Evolutionary conservation across 2,113 vertebrate species (phyloP).

Genomic region (Tragelaphus imberbis): DNA sequence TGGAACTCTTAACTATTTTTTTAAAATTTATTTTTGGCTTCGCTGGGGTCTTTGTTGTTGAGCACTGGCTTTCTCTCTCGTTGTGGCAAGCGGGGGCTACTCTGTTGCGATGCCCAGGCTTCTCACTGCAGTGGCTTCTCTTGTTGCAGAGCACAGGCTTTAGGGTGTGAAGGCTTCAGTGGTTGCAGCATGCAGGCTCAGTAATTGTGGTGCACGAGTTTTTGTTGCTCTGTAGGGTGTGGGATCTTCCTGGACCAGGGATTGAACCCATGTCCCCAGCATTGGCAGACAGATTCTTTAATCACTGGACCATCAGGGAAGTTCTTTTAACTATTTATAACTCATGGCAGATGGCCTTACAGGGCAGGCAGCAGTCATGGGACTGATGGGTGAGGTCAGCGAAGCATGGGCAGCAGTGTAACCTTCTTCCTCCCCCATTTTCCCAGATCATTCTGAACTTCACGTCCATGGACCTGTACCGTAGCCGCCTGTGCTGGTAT

Average conservation of each 20-base stretch:
- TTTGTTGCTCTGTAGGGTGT: background rate
- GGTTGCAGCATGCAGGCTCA: background rate
- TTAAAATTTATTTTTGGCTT: background rate
- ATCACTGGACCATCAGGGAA: background rate
- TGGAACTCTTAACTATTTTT: background rate
- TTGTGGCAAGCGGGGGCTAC: background rate
- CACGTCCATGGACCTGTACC: conserved; percentile 97
- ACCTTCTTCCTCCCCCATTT: background rate
- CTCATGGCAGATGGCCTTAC: fast-evolving
- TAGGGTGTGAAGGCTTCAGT: background rate
- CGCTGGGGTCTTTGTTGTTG: background rate
- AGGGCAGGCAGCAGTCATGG: fast-evolving
- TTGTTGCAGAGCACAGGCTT: background rate
- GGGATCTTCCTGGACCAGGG: background rate
- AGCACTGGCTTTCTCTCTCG: background rate
- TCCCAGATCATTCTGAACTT: conserved; percentile 97
- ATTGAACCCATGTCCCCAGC: background rate
- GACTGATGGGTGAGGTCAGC: background rate
- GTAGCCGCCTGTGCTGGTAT: conserved; percentile 98
- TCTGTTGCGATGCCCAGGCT: background rate
- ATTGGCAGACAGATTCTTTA: background rate
- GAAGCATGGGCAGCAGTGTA: background rate
- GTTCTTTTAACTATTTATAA: background rate
- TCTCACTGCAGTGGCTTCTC: background rate
- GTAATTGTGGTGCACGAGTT: background rate